These are phyloP conservation scores for Xestia c-nigrum DNA, from an alignment of 2,888 invertebrate species.

Conservation along the genomic window DNA sequence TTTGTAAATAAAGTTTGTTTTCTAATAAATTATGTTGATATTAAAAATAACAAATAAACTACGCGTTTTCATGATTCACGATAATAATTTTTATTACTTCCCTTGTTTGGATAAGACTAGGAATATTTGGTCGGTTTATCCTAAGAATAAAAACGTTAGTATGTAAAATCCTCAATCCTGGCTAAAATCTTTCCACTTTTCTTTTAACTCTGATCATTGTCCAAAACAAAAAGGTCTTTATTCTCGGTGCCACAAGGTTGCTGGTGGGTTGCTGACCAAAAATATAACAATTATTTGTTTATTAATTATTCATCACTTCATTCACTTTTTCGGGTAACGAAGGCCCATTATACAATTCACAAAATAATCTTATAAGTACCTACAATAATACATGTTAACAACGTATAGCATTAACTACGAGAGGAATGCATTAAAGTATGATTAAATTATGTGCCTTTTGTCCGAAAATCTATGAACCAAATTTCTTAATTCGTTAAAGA, in stretches of 20 bases:
- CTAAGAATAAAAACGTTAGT: no score
- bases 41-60: constrained; percentile 17
- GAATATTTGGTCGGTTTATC: not conserved
- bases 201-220: not conserved
- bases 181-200: not conserved
- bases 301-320: no score
- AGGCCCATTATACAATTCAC: no score
- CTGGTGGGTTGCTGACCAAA: not conserved
- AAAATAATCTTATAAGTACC: no score
- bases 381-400: no score
- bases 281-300: not conserved
- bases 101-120: constrained; percentile 33
- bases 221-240: not conserved
- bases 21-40: constrained; percentile 11
- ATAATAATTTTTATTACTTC: constrained; percentile 51
- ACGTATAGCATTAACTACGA: no score
- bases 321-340: no score
- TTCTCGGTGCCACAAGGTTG: not conserved
- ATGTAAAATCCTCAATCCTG: no score
- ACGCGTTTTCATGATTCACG: constrained; percentile 17
- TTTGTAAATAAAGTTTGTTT: constrained; percentile 29
- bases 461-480: not conserved
- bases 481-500: not conserved
- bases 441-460: not conserved
- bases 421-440: not conserved